Conservation (phyloP, 1,140 invertebrate genomes). For the Sycobia sp. region DNA sequence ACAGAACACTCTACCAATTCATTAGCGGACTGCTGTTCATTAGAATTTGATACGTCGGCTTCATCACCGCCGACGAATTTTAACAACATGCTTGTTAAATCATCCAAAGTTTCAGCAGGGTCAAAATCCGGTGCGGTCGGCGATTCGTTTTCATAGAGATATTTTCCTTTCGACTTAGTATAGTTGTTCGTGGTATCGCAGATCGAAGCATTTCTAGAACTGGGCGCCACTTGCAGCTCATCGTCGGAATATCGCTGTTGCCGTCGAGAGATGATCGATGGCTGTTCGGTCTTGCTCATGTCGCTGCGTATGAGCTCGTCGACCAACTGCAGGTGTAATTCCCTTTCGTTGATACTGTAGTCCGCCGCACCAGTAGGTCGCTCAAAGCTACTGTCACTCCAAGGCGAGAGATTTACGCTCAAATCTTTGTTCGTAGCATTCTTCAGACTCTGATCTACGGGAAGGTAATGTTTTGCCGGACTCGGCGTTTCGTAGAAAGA, state of each 20-base stretch:
- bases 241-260: too few species aligned
- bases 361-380: too few species aligned
- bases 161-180: not conserved
- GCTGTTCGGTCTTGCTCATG: conserved; percentile 10
- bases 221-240: conserved; percentile 33
- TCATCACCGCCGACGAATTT: conserved; percentile 14
- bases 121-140: not conserved
- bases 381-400: too few species aligned
- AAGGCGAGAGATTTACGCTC: too few species aligned
- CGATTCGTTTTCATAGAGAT: not conserved
- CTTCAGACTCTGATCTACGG: conserved; percentile 30
- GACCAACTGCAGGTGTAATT: conserved; percentile 38
- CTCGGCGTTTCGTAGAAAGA: conserved; percentile 45
- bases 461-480: conserved; percentile 38
- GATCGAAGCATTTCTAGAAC: not conserved
- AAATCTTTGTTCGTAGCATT: too few species aligned
- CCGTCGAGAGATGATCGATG: not conserved
- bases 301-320: conserved; percentile 41
- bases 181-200: not conserved
- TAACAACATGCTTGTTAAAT: conserved; percentile 14
- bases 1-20: too few species aligned
- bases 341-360: conserved; percentile 39
- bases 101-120: conserved; percentile 1
- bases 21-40: too few species aligned
- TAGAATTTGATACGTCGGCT: too few species aligned